A percentile compares a stretch with the other conserved stretches of the same genome.
phyloP scores from a whole-genome alignment of 2,888 invertebrate genomes.

The Nesidiocoris tenuis region DNA sequence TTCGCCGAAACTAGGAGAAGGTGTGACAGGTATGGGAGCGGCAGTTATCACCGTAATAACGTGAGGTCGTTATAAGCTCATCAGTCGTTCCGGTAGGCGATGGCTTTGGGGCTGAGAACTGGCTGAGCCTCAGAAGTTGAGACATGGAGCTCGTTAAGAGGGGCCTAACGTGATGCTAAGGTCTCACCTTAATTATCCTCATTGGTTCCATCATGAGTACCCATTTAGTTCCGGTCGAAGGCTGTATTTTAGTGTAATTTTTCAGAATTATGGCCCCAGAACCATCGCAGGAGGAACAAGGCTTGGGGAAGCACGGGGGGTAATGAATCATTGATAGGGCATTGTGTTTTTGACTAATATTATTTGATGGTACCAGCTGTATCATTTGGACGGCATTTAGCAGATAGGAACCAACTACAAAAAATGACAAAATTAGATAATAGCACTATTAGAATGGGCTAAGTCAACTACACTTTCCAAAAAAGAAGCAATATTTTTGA shows the following conservation, averaged over 20 bases:
- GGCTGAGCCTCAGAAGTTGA: conserved; percentile 4
- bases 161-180: conserved; percentile 26
- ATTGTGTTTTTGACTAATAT: no score
- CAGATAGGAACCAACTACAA: no score
- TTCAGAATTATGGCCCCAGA: conserved; percentile 35
- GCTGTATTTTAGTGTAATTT: conserved; percentile 38
- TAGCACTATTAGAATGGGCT: no score
- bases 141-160: conserved; percentile 35
- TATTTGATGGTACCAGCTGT: no score
- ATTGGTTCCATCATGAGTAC: conserved; percentile 38
- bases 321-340: no score
- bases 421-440: no score
- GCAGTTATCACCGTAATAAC: conserved; percentile 41
- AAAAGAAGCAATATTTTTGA: no score
- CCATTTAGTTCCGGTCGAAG: conserved; percentile 40
- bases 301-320: no score
- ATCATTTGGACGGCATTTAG: no score
- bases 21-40: conserved; percentile 32
- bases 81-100: conserved; percentile 38
- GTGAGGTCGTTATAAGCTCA: conserved; percentile 42
- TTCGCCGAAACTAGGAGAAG: conserved; percentile 23
- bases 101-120: neutral
- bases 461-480: no score
- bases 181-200: conserved; percentile 39
- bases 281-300: no score